These are phyloP conservation scores for Digitonthophagus gazella DNA, from an alignment of 2,888 invertebrate genomes.

Conservation along the genomic window DNA sequence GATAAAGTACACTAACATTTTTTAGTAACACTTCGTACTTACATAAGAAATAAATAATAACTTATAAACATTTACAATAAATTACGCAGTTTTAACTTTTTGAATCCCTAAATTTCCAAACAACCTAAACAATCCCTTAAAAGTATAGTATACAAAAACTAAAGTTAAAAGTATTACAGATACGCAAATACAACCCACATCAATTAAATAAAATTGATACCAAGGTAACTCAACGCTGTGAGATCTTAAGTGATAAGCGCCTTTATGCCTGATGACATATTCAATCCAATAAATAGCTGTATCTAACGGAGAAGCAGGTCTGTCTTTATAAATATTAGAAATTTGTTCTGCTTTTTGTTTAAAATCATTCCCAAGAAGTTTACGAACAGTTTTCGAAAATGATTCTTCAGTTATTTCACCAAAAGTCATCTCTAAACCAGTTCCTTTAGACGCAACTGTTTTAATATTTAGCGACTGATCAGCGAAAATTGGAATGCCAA, in stretches of 20 bases:
- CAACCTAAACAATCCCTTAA: too few species aligned
- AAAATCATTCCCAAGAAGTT: constrained; percentile 45
- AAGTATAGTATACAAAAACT: not conserved
- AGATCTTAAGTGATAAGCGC: constrained; percentile 32
- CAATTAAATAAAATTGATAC: constrained; percentile 34
- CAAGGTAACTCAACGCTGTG: constrained; percentile 33
- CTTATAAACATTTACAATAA: too few species aligned
- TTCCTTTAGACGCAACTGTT: constrained; percentile 55
- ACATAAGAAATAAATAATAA: too few species aligned
- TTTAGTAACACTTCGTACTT: not conserved
- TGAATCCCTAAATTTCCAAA: constrained; percentile 4
- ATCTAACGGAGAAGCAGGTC: constrained; percentile 30
- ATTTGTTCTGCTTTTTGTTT: constrained; percentile 21
- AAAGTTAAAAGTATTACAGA: not conserved
- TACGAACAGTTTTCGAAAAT: constrained; percentile 35
- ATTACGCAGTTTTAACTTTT: too few species aligned
- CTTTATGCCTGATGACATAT: constrained; percentile 34
- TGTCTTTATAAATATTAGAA: constrained; percentile 30
- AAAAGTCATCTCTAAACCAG: constrained; percentile 48
- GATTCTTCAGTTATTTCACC: constrained; percentile 38
- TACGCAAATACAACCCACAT: constrained; percentile 27
- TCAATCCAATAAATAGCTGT: constrained; percentile 36
- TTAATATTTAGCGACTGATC: constrained; percentile 55
- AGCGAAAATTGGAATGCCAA: constrained; percentile 47
- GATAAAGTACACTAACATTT: too few species aligned